Conservation (phyloP, 2,797 vertebrate species). For the Oreochromis mossambicus region DNA sequence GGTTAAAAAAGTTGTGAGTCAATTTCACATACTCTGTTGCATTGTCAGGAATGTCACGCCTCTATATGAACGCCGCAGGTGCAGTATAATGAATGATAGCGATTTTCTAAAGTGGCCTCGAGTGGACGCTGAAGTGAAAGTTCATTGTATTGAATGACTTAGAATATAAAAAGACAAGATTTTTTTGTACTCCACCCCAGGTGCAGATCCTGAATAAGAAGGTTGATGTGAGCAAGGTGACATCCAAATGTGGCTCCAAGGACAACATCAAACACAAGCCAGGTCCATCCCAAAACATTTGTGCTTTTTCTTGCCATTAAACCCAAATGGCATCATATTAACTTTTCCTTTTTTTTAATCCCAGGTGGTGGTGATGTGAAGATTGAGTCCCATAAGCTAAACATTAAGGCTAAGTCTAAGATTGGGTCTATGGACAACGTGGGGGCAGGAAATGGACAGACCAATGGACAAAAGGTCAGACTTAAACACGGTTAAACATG, state of each 20-base stretch:
- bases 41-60: neutral
- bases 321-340: neutral
- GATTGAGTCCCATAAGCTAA: slow-evolving; percentile 87
- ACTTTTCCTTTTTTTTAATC: neutral
- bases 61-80: neutral
- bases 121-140: neutral
- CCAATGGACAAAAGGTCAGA: slow-evolving; percentile 76
- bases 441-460: slow-evolving; percentile 73
- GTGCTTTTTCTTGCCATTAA: neutral
- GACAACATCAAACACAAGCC: slow-evolving; percentile 91
- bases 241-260: slow-evolving; percentile 95
- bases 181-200: slow-evolving; percentile 52
- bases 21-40: neutral
- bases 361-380: slow-evolving; percentile 90
- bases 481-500: neutral
- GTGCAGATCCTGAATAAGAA: slow-evolving; percentile 96
- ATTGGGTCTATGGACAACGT: slow-evolving; percentile 88
- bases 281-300: slow-evolving; percentile 69
- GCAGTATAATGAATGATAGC: neutral
- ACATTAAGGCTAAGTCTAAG: slow-evolving; percentile 89
- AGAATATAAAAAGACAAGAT: neutral
- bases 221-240: slow-evolving; percentile 90
- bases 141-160: neutral
- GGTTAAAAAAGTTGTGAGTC: neutral
- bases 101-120: neutral